Conservation (phyloP, 1,140 invertebrate species). For the Drosophila willistoni region DNA sequence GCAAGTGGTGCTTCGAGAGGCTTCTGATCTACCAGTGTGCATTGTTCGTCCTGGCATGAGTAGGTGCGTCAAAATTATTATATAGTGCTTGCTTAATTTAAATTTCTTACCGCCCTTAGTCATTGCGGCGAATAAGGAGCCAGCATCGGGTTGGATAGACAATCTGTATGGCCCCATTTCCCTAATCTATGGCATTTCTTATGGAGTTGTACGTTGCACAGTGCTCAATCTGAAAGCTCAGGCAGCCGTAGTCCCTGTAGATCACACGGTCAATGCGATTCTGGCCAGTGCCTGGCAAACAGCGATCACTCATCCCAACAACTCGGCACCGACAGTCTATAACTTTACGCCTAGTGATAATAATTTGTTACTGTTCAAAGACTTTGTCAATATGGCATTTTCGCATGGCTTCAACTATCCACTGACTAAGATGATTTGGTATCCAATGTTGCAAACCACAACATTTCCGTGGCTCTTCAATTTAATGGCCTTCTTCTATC, state of each 20-base stretch:
- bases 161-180: constrained; percentile 95
- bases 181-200: constrained; percentile 86
- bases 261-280: constrained; percentile 89
- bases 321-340: constrained; percentile 84
- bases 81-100: constrained; percentile 89
- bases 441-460: constrained; percentile 80
- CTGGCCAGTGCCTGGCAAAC: constrained; percentile 89
- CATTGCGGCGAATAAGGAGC: constrained; percentile 90
- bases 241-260: constrained; percentile 91
- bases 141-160: constrained; percentile 91
- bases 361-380: constrained; percentile 85
- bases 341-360: constrained; percentile 87
- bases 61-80: constrained; percentile 82
- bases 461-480: constrained; percentile 76
- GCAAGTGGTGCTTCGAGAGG: constrained; percentile 86
- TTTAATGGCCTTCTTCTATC: constrained; percentile 84
- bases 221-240: constrained; percentile 84
- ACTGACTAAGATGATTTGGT: constrained; percentile 83
- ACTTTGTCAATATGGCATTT: constrained; percentile 82
- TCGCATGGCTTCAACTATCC: constrained; percentile 68
- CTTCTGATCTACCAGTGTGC: constrained; percentile 88
- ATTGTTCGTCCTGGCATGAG: constrained; percentile 89
- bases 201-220: constrained; percentile 89
- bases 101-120: constrained; percentile 87
- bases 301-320: constrained; percentile 36